Base-by-base conservation (phyloP, 2,888 invertebrate genomes). In the Patella caerulea region DNA sequence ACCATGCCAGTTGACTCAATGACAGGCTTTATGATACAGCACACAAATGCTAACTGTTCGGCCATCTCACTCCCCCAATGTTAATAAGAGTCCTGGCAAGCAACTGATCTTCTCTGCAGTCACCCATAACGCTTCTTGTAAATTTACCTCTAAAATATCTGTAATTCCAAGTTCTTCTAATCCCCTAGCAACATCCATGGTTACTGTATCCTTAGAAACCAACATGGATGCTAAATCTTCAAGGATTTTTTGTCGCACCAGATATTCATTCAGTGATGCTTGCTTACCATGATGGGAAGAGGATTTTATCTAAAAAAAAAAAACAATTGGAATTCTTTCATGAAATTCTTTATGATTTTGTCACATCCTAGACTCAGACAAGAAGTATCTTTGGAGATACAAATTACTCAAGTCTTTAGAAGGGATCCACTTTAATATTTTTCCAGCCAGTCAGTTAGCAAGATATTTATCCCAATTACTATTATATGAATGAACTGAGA, bases 191-290 rank as follows among this genome's bases (percentile, higher is more conserved):
- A 89, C 85, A 73, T 86, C 85, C 24, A 76, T 78, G 24, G 87
- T 86, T 17, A 87, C 88, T 2, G 84, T 81, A 54, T 78, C 77
- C n/a, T 82, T 78, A 9, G 85, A 78, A 75, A 85, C 82, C 65
- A 90, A 78, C 80, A 90, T 81, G 45, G 83, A 76, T 2, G 88
- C 74, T 24, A 88, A 74, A 76, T 89, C 88, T 59, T 87, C 86
- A 3, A 89, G 79, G 15, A 90, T 81, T 12, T 83, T 83, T 73
- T 82, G 83, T 73, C 78, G 76, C n/a, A 81, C 71, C 0, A 82
- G 79, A n/a, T 80, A 80, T 56, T 80, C 76, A 74, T 79, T 81
- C 55, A 82, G 69, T 12, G 82, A 79, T 69, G 72, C 79, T 73
- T 79, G 56, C 24, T 73, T 69, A 55, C 75, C 78, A 45, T 75